Evolutionary conservation across 2,113 vertebrate genomes (phyloP), one percentile per base, ranked within the genome.

Genomic region (Malurus cyaneus): DNA sequence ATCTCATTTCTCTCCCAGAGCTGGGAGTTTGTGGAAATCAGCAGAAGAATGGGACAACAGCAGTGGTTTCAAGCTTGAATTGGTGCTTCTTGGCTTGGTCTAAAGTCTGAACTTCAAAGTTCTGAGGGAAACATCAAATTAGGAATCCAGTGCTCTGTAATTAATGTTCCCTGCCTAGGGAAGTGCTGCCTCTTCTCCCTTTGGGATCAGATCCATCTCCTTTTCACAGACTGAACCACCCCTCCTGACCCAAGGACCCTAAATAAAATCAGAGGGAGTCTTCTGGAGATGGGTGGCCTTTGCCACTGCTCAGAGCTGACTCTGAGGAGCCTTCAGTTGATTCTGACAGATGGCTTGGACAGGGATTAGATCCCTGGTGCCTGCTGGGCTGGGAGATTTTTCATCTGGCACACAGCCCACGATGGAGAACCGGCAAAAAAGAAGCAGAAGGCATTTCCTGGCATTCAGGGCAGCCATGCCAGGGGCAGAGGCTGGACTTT

Each of bases 381-480:
- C 86, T 36, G 3, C 82, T 88, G 72, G 65, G 4, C 86, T 90
- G 72, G 65, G 39, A 67, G 39, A 7, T 26, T 78, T 74, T 90
- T 59, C 19, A 18, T 34, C 25, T 79, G 82, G 50, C 61, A 52
- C 10, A 6, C 3, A 8, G 80, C 86, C 36, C 16, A 28, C 46
- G 11, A 2, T 44, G 60, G 42, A 81, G 72, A 88, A 59, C 32
- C 56, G 72, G 67, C 54, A 78, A 77, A 52, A 65, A 50, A 26
- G 46, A 44, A 28, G 62, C 14, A 49, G 80, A 46, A 79, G 69
- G 78, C 69, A 47, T 9, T 91, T 73, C 7, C 32, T 84, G 74
- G 69, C 65, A 95, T 96, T 83, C 78, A 83, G 71, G 78, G 71
- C 59, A 91, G 96, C 91, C 87, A 53, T 46, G 72, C 89, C 87